phyloP scores from a whole-genome alignment of 2,888 invertebrate species.

The Noctua comes region DNA sequence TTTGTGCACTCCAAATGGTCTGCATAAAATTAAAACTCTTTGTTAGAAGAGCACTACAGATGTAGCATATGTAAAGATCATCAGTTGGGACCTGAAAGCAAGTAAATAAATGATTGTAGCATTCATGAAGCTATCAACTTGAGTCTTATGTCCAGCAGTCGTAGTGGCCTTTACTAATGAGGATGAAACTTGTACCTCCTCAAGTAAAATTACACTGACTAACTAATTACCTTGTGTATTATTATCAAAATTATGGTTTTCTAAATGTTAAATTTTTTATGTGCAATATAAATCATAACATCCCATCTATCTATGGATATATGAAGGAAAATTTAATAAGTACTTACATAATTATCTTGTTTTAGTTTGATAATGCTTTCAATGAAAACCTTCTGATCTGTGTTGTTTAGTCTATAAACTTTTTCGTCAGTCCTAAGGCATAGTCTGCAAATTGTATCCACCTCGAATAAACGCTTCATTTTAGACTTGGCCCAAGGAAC shows the following conservation, averaged over 20 bases:
- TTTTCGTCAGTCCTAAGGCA: conserved; percentile 37
- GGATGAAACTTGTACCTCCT: not conserved
- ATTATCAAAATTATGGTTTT: not conserved
- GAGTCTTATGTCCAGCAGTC: not conserved
- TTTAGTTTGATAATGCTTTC: conserved; percentile 36
- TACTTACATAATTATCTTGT: conserved; percentile 24
- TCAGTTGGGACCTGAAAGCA: conserved; percentile 30
- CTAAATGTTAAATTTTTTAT: not conserved
- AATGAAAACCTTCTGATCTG: conserved; percentile 18
- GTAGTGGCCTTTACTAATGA: not conserved
- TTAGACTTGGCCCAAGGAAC: not conserved
- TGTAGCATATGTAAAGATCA: conserved; percentile 30
- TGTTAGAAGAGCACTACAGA: conserved; percentile 28
- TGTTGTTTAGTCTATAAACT: conserved; percentile 15
- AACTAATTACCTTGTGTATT: not conserved
- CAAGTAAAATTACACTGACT: not conserved
- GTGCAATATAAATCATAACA: not conserved
- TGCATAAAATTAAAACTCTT: conserved; percentile 33
- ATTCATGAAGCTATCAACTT: not conserved
- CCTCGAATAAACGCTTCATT: conserved; percentile 34
- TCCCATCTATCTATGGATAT: not conserved
- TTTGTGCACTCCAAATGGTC: conserved; percentile 38
- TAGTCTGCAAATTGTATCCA: conserved; percentile 30
- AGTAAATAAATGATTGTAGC: conserved; percentile 6
- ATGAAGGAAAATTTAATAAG: not conserved